Evolutionary conservation across 2,113 vertebrate species (phyloP), one percentile per base, ranked within the genome.

Genomic region (Nycticorax nycticorax): DNA sequence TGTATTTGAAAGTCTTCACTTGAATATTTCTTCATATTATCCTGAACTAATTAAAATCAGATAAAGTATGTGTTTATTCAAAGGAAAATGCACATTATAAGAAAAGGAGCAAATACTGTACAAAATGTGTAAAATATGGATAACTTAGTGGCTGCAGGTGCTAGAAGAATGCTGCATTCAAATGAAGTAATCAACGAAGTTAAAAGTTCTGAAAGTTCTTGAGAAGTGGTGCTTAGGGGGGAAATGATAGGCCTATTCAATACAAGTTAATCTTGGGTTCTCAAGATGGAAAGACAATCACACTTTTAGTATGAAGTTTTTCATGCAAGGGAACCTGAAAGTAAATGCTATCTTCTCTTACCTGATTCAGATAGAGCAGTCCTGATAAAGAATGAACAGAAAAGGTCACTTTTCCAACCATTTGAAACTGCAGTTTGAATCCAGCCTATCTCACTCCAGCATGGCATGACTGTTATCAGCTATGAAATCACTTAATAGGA

Each of bases 401-500:
- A 79, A 81, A 78, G 26, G 53, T 75, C 35, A 53, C 17, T 74
- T 94, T 82, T 84, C 64, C 21, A 87, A 1, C 21, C 1, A 1
- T 60, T 13, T 93, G 45, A 87, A 91, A 84, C 8, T 48, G 16
- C 12, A 77, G 60, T 81, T 87, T 84, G 27, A 89, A 91, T 91
- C 57, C 39, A 91, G 15, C 6, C 28, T 84, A 50, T 60, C 39
- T 87, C 60, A 19, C 5, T 86, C 14, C 10, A 59, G 48, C n/a
- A 85, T 8, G 47, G 27, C 14, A 81, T 80, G 33, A 63, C 39
- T 57, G 27, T 68, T 95, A 84, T 63, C 75, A 67, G 23, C 87
- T 94, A 93, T 68, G 48, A 91, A 93, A 94, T 92, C 72, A 56
- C 50, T 94, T 94, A 90, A 93, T 69, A 95, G 7, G 43, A 77